Evolutionary conservation across 2,888 invertebrate genomes (phyloP).

Genomic region (Drosophila eohydei): DNA sequence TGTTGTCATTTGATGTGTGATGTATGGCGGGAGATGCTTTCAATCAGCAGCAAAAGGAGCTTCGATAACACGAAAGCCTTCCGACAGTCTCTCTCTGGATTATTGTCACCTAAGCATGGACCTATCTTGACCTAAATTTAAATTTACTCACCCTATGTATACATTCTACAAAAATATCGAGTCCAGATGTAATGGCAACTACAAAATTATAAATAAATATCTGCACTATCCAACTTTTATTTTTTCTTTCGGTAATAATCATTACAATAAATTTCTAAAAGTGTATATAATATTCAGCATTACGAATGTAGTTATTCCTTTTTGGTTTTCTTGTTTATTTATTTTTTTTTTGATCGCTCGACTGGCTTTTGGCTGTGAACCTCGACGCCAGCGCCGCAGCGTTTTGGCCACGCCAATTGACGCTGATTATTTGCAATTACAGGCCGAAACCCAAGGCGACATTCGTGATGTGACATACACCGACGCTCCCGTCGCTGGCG

Average conservation of each 20-base stretch:
- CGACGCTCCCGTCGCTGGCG: conserved; percentile 23
- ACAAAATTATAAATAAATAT: not conserved
- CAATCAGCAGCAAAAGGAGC: not conserved
- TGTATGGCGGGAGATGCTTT: too few relatives aligned
- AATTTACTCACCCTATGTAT: too few relatives aligned
- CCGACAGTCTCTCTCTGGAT: not conserved
- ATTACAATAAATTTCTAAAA: not conserved
- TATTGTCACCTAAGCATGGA: too few relatives aligned
- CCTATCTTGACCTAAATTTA: too few relatives aligned
- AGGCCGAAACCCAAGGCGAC: conserved; percentile 63
- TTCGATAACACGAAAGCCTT: too few relatives aligned
- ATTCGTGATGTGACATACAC: conserved; percentile 59
- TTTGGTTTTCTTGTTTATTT: conserved; percentile 10
- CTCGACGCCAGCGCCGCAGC: conserved; percentile 24
- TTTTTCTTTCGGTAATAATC: not conserved
- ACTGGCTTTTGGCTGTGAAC: conserved; percentile 31
- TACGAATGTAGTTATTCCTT: not conserved
- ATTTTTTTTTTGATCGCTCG: conserved; percentile 13
- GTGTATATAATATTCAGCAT: not conserved
- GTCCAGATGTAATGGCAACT: too few relatives aligned
- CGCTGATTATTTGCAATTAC: conserved; percentile 76
- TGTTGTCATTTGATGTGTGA: not conserved
- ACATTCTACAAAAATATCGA: too few relatives aligned
- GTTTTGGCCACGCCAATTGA: conserved; percentile 73
- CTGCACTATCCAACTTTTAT: not conserved